phyloP scores from a whole-genome alignment of 2,113 vertebrate genomes.

The Solea senegalensis region DNA sequence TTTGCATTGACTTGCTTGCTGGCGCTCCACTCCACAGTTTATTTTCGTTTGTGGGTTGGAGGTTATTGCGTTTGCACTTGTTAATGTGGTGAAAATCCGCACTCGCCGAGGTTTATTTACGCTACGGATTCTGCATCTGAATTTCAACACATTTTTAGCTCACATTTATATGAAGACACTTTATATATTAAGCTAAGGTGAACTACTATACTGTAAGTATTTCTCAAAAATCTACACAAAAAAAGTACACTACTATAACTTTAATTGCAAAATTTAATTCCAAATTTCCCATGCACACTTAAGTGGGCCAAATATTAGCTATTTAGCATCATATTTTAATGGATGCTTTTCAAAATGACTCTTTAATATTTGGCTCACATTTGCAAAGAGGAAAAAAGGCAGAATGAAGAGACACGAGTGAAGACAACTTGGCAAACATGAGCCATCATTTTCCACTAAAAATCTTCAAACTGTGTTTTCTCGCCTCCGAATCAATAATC shows the following conservation, averaged over 20 bases:
- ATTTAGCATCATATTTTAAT: slow-evolving; percentile 17
- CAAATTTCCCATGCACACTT: slow-evolving; percentile 3
- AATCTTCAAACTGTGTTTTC: slow-evolving; percentile 47
- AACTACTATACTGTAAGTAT: too few species aligned
- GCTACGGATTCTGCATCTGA: slow-evolving; percentile 26
- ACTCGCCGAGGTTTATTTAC: slow-evolving; percentile 20
- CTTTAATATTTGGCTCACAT: slow-evolving; percentile 14
- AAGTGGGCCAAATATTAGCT: slow-evolving; percentile 4
- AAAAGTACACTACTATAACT: too few species aligned
- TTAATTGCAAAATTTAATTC: too few species aligned
- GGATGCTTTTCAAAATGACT: slow-evolving; percentile 31
- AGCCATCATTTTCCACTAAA: slow-evolving; percentile 25
- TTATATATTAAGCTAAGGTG: too few species aligned
- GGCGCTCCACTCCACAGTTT: slow-evolving; percentile 6
- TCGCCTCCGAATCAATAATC: slow-evolving; percentile 62
- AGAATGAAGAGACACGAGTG: slow-evolving; percentile 23
- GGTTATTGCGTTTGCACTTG: slow-evolving; percentile 29
- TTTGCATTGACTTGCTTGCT: neutral
- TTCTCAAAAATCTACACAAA: too few species aligned
- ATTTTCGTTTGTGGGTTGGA: slow-evolving; percentile 19
- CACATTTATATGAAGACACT: too few species aligned
- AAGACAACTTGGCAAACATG: slow-evolving; percentile 41
- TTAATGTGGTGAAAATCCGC: slow-evolving; percentile 21
- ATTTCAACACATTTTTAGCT: neutral
- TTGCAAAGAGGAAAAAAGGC: slow-evolving; percentile 7